A percentile compares a stretch with the other conserved stretches of the same genome.
Evolutionary conservation across 2,888 invertebrate genomes (phyloP).

Genomic region (Patella depressa): DNA sequence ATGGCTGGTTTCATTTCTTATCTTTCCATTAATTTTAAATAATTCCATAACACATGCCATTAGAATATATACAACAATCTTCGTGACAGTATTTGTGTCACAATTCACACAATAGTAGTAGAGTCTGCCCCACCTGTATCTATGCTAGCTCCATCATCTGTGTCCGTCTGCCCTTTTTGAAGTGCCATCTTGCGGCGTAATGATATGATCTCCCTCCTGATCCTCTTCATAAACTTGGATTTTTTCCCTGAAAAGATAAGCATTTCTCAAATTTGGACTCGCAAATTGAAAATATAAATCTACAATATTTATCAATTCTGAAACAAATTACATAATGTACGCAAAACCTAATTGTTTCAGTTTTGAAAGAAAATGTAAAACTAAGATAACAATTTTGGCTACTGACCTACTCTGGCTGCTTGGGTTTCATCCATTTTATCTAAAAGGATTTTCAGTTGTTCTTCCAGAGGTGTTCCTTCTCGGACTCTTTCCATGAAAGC

Average conservation of each 20-base stretch:
- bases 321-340: too few species aligned
- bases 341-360: too few species aligned
- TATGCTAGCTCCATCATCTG: constrained; percentile 44
- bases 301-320: too few species aligned
- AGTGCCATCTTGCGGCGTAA: constrained; percentile 68
- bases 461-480: constrained; percentile 67
- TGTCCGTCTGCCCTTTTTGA: constrained; percentile 58
- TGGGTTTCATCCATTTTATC: constrained; percentile 77
- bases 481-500: constrained; percentile 64
- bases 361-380: too few species aligned
- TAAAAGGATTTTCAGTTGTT: constrained; percentile 75
- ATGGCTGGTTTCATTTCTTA: too few species aligned
- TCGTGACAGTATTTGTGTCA: too few species aligned
- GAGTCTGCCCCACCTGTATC: constrained; percentile 45
- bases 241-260: constrained; percentile 50
- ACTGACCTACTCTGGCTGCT: neutral
- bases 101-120: too few species aligned
- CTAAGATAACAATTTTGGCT: neutral
- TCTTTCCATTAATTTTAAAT: too few species aligned
- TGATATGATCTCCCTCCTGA: constrained; percentile 75
- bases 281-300: too few species aligned
- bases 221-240: constrained; percentile 65
- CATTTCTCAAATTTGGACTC: neutral
- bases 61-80: too few species aligned
- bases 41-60: neutral